These are phyloP conservation scores for Coelinius sp. DNA, from an alignment of 2,888 invertebrate genomes.

Conservation along the genomic window DNA sequence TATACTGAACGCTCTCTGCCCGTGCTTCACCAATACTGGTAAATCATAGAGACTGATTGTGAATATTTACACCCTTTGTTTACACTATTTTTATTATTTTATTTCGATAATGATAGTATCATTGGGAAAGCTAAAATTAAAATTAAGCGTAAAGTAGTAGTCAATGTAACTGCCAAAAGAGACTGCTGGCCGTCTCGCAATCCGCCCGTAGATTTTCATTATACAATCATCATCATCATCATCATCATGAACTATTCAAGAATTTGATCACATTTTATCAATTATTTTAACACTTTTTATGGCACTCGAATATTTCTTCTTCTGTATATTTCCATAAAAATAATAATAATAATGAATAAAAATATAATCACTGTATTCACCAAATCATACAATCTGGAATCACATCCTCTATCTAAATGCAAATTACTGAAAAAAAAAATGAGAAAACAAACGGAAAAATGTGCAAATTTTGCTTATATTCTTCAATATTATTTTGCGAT, in stretches of 20 bases:
- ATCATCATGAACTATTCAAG: not conserved
- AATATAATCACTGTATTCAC: not conserved
- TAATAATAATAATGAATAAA: too few species aligned
- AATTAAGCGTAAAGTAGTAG: not conserved
- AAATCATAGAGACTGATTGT: conserved; percentile 60
- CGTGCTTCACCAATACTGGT: conserved; percentile 69
- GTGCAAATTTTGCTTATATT: not conserved
- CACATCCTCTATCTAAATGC: not conserved
- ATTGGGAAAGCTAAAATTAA: not conserved
- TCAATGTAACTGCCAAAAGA: conserved; percentile 14
- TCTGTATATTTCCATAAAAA: too few species aligned
- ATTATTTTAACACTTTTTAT: not conserved
- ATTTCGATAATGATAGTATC: not conserved
- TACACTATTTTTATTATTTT: conserved; percentile 3
- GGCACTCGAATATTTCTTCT: too few species aligned
- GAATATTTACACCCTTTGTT: not conserved
- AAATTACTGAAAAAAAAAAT: not conserved
- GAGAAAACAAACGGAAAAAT: not conserved
- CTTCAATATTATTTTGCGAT: not conserved
- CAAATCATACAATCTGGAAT: not conserved
- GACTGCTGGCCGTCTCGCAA: conserved; percentile 20
- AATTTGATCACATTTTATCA: not conserved
- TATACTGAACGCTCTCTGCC: conserved; percentile 67
- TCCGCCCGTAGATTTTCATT: conserved; percentile 17
- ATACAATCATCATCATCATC: conserved; percentile 11